Base-by-base conservation (phyloP, 2,113 vertebrate genomes). In the Eudyptes chrysolophus region DNA sequence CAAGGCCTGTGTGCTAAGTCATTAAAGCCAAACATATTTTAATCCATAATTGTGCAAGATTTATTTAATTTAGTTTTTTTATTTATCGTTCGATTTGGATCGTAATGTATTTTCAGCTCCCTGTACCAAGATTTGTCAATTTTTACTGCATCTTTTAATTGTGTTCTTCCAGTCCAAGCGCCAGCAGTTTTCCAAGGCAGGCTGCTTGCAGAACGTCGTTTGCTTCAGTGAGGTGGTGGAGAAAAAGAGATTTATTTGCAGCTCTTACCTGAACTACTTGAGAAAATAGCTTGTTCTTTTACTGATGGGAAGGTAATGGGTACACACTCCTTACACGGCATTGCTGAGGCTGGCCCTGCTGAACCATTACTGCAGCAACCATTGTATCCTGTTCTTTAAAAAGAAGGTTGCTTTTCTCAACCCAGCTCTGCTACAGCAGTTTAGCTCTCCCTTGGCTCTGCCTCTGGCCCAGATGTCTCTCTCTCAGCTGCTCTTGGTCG, bases 31-130 rank as follows among this genome's bases (percentile, higher is more conserved):
- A 98, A 98, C 81, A 97, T 97, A 98, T 98, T 98, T 98, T 98
- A 98, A 98, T 98, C 98, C 95, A 98, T 98, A 98, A 98, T 98
- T 98, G 98, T 97, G 76, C 11, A 97, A 98, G 98, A 98, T 98
- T 98, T 98, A 98, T 98, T 98, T 98, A 98, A 98, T 98, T 98
- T 98, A 98, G 95, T 20, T 18, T 89, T 97, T 98, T 98, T 97
- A 98, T 98, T 98, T 98, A 98, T 98, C 97, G 97, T 98, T 98
- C 62, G 85, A 98, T 98, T 91, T 93, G 96, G 96, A 98, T 98
- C 98, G 98, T 97, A 98, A 98, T 98, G 97, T 97, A 97, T 98
- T 98, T 98, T 98, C 97, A 76, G 95, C 82, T 96, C 87, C 96
- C 83, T 62, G 64, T 90, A 94, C 82, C 16, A 44, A 97, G 96